phyloP scores from a whole-genome alignment of 2,888 invertebrate species.

The Melanophora roralis region DNA sequence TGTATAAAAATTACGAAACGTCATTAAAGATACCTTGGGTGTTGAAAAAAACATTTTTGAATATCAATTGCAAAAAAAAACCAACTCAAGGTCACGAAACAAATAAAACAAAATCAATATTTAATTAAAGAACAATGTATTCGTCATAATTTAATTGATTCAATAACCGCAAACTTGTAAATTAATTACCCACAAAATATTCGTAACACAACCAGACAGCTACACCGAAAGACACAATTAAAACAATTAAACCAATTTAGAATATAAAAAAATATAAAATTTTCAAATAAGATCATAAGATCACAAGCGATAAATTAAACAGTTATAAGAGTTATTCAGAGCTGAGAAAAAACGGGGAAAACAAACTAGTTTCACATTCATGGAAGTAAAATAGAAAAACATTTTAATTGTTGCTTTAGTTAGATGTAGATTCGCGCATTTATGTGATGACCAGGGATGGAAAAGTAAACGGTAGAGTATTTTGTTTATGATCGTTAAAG shows the following conservation, averaged over 20 bases:
- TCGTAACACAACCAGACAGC: constrained; percentile 27
- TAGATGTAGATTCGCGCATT: neutral
- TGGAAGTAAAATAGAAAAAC: neutral
- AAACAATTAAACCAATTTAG: neutral
- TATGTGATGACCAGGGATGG: neutral
- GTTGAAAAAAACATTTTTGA: neutral
- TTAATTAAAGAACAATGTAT: constrained; percentile 3
- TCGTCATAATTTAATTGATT: constrained; percentile 35
- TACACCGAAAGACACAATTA: neutral
- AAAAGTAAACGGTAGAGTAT: too few species aligned
- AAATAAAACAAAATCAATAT: constrained; percentile 4
- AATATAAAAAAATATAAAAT: constrained; percentile 27
- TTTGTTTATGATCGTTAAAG: too few species aligned
- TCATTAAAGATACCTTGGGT: too few species aligned
- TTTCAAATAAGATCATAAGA: constrained; percentile 48
- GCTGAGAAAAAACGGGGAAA: neutral
- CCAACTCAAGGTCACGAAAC: neutral
- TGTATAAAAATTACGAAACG: too few species aligned
- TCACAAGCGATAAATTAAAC: constrained; percentile 26
- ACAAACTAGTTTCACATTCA: neutral
- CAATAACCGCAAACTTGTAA: neutral
- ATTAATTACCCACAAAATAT: constrained; percentile 6
- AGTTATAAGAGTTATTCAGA: constrained; percentile 28
- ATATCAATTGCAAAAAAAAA: neutral
- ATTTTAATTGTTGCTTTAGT: neutral